Percentiles rank a stretch among this genome's conserved stretches.
phyloP scores from a whole-genome alignment of 1,140 invertebrate species.

The Oryzaephilus surinamensis region DNA sequence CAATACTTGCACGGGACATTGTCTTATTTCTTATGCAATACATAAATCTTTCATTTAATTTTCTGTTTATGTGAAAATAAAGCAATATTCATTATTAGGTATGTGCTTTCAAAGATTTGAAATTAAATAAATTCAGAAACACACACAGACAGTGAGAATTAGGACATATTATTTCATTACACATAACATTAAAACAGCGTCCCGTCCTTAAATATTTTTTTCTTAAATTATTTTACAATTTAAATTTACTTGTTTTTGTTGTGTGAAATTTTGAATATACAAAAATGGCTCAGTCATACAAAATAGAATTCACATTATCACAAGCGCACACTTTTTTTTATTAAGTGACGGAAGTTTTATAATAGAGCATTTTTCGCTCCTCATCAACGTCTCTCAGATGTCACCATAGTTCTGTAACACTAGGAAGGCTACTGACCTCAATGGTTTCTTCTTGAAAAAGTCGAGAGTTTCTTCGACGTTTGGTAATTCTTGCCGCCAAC shows the following conservation, averaged over 20 bases:
- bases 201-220: constrained; percentile 7
- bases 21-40: too few relatives aligned
- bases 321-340: constrained; percentile 12
- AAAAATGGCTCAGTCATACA: constrained; percentile 22
- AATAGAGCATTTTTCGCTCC: constrained; percentile 42
- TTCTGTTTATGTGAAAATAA: too few relatives aligned
- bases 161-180: constrained; percentile 1
- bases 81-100: too few relatives aligned
- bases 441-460: constrained; percentile 46
- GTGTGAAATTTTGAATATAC: constrained; percentile 13
- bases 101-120: too few relatives aligned
- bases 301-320: constrained; percentile 25
- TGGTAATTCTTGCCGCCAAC: constrained; percentile 33
- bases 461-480: constrained; percentile 23
- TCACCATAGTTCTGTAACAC: constrained; percentile 58
- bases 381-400: constrained; percentile 45
- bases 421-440: constrained; percentile 54
- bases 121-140: too few relatives aligned
- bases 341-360: constrained; percentile 36
- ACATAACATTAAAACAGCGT: constrained; percentile 3
- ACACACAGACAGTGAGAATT: too few relatives aligned
- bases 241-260: too few relatives aligned
- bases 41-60: too few relatives aligned
- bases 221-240: constrained; percentile 15
- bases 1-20: constrained; percentile 5